phyloP scores from a whole-genome alignment of 2,113 vertebrate species.

The Proteles cristata region DNA sequence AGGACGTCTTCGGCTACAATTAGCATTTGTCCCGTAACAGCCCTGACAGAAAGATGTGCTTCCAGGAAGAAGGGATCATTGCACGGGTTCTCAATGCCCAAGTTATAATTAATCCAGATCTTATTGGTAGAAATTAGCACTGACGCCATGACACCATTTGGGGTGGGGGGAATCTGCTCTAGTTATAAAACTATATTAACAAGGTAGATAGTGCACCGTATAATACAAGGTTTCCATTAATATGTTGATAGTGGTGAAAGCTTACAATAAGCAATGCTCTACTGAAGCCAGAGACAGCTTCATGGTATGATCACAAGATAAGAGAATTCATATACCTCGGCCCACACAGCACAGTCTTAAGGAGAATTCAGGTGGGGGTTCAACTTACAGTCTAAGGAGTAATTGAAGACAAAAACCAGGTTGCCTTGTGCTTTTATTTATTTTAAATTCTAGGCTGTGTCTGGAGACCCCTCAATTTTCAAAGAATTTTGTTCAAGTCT shows the following conservation, averaged over 20 bases:
- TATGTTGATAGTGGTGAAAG: background rate
- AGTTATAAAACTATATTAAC: background rate
- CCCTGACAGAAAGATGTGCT: background rate
- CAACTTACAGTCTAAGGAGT: background rate
- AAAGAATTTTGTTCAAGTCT: background rate
- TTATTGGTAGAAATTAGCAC: background rate
- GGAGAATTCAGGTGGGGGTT: background rate
- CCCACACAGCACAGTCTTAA: background rate
- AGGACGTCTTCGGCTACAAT: background rate
- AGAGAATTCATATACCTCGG: background rate
- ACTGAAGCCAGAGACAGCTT: background rate
- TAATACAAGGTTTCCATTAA: background rate
- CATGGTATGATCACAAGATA: too few relatives aligned
- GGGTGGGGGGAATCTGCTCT: background rate
- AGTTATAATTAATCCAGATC: background rate
- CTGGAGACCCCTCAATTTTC: background rate
- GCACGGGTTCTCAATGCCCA: background rate
- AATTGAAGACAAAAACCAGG: background rate
- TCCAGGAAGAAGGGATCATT: background rate
- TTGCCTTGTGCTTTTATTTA: background rate
- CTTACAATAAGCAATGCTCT: background rate
- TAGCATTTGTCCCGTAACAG: background rate
- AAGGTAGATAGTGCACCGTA: background rate
- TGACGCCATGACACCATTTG: background rate
- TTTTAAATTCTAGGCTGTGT: constrained; percentile 10